Evolutionary conservation across 1,140 invertebrate species (phyloP), one percentile per base, ranked within the genome.

Genomic region (Nasonia longicornis): DNA sequence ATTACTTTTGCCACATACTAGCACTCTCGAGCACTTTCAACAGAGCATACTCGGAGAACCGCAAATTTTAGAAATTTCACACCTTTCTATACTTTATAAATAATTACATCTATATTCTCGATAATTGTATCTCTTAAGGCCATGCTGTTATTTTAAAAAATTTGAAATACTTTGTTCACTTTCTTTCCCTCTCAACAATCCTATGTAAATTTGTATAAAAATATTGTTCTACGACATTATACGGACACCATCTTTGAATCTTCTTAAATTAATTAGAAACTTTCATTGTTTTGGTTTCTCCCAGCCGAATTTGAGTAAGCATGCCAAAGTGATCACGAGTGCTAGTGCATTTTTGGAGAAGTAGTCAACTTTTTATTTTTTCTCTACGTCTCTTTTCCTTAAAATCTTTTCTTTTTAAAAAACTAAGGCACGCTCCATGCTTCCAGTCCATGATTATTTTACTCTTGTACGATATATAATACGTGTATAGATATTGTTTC

Each of bases 351-450:
- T 20, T 58, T n/a, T 58, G 6, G 52, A 58, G 16, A 58, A 20
- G 16, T 58, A 58, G 16, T 58, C 16, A 20, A 7, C 16, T n/a
- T 20, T 58, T n/a, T 0, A n/a, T 6, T n/a, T 38, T 69, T 76
- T 35, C 31, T 35, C 45, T 45, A 12, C 38, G 42, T 73, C n/a
- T 45, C 70, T 79, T n/a, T 72, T 14, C 29, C 29, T 70, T n/a
- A 31, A 20, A 11, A 52, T 70, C 84, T 67, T 16, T 76, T 82
- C n/a, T 42, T 80, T 84, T 83, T 84, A 80, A 66, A 78, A 85
- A 84, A 84, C 75, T 89, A 91, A 91, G 89, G 89, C 89, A 90
- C 89, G 86, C 87, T 86, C 87, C 85, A 87, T 85, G 87, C 86
- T 90, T 88, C 86, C 85, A 84, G 85, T 83, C 84, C 79, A 83